These are phyloP conservation scores for Procambarus clarkii DNA, from an alignment of 1,140 invertebrate species.

Conservation along the genomic window DNA sequence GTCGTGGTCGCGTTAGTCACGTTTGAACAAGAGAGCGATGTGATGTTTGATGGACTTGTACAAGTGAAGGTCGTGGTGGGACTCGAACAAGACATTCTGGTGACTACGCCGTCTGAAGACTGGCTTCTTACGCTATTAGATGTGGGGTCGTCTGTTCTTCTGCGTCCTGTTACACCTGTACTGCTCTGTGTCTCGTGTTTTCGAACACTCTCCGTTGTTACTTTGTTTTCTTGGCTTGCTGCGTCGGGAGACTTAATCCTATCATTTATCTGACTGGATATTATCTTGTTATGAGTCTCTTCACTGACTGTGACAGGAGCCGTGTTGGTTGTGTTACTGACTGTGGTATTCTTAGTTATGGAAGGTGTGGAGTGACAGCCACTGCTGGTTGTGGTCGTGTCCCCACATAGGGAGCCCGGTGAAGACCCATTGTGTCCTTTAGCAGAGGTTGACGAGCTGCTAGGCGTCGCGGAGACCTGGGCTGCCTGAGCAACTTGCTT, in stretches of 20 bases:
- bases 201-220: neutral
- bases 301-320: neutral
- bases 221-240: neutral
- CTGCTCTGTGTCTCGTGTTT: conserved; percentile 7
- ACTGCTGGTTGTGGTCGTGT: neutral
- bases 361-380: neutral
- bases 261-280: neutral
- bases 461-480: neutral
- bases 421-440: neutral
- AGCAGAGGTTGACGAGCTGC: conserved; percentile 7
- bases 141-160: neutral
- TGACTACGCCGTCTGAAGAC: neutral
- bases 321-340: neutral
- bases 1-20: neutral
- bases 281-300: neutral
- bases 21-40: neutral
- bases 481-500: conserved; percentile 24
- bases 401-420: neutral
- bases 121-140: neutral
- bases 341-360: neutral
- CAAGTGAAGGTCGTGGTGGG: neutral
- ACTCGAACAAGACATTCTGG: neutral
- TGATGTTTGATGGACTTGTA: conserved; percentile 5
- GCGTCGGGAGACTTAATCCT: neutral
- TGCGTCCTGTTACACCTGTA: neutral